Base-by-base conservation (phyloP, 2,888 invertebrate species). In the Scaptomyza parva region DNA sequence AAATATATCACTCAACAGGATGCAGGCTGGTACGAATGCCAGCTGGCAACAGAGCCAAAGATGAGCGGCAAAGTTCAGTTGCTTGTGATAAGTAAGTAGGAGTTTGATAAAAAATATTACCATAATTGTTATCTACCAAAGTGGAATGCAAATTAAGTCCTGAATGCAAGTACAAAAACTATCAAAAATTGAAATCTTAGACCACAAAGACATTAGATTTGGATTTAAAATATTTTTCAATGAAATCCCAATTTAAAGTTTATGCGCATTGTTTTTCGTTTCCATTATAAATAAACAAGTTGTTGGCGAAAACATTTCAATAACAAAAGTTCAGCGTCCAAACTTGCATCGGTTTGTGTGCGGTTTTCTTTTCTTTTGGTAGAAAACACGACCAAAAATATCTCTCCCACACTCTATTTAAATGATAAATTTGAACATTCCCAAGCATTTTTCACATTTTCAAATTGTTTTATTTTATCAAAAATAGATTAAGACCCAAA, bases 11-110 rank as follows among this genome's bases (percentile, higher is more conserved):
- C 96, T 91, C 94, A 95, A 73, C 93, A 96, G 76, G 97, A 97
- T 92, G 96, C 96, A 73, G 97, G 97, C 78, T 94, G 96, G 91
- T 97, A 97, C 92, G 97, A 97, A 93, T 97, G 97, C 92, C 97
- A 97, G 94, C 96, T 97, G 88, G 96, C 97, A 92, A 97, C 97
- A 67, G 97, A 97, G 92, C 97, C 97, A 82, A 97, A 97, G 93
- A 96, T 96, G 95, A 97, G 97, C 92, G 96, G 97, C 93, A 96
- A 96, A 92, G 96, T 97, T 90, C 82, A 82, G 50, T 64, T 82
- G 43, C 60, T 85, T 65, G 82, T 82, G 58, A 82, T 82, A 75
- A 86, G 82, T 82, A 65, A 82, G 86, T 87, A 17, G 3, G 28
- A 12, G 37, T 22, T 2, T 1, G n/a, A 6, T 3, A 0, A 35